phyloP scores from a whole-genome alignment of 1,140 invertebrate species.

The Coptotermes formosanus region DNA sequence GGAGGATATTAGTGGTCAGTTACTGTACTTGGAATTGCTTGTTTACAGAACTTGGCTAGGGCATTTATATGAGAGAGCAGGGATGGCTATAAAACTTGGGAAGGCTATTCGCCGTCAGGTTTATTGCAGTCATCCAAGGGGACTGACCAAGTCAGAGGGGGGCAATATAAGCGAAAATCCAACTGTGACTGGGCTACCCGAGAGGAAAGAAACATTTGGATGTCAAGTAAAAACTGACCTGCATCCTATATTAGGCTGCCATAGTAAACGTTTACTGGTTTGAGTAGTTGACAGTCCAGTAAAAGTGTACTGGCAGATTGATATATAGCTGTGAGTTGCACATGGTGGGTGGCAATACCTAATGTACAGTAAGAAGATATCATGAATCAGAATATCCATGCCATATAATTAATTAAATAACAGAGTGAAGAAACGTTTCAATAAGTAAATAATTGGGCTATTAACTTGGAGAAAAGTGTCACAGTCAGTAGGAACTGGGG shows the following conservation, averaged over 20 bases:
- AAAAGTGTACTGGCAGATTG: too few relatives aligned
- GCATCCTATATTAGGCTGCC: background rate
- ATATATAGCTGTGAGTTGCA: too few relatives aligned
- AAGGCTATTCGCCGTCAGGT: background rate
- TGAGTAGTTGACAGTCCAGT: too few relatives aligned
- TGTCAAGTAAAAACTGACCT: background rate
- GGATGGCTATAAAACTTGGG: background rate
- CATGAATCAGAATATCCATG: too few relatives aligned
- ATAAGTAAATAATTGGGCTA: too few relatives aligned
- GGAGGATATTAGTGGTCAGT: background rate
- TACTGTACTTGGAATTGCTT: conserved; percentile 4
- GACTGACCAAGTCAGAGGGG: background rate
- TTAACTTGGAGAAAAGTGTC: too few relatives aligned
- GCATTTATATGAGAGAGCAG: background rate
- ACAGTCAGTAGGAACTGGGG: too few relatives aligned
- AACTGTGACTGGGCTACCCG: background rate
- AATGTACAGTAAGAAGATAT: too few relatives aligned
- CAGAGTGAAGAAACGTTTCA: too few relatives aligned
- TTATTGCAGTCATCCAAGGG: background rate
- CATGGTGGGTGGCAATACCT: too few relatives aligned
- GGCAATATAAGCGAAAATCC: background rate
- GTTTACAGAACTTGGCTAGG: background rate
- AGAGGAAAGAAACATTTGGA: background rate
- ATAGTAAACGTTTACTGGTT: background rate
- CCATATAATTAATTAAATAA: too few relatives aligned